Conservation (phyloP, 2,797 vertebrate species). For the Acrocephalus scirpaceus region DNA sequence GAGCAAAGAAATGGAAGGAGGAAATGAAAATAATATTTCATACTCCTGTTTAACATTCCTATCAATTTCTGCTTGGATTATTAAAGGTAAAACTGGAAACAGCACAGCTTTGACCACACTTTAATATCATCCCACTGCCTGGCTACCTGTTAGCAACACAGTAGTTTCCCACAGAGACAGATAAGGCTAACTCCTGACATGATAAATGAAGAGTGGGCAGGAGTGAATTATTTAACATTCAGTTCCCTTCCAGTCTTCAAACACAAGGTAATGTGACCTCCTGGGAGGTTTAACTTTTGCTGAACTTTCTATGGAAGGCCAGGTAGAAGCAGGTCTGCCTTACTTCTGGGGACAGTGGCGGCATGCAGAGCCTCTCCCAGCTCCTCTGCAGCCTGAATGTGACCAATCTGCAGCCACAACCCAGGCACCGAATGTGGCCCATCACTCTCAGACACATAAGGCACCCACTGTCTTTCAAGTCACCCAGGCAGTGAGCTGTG, state of each 20-base stretch:
- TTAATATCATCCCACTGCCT: not conserved
- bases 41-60: not conserved
- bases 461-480: not conserved
- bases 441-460: not conserved
- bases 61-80: conserved; percentile 20
- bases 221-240: not conserved
- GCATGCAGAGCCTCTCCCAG: not conserved
- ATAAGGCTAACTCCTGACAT: not conserved
- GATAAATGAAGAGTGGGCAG: not conserved
- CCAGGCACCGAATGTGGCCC: not conserved
- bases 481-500: not conserved
- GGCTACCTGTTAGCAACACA: conserved; percentile 29
- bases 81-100: not conserved
- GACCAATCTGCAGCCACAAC: too few relatives aligned
- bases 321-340: not conserved
- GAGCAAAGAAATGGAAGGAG: not conserved
- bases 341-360: fast-evolving
- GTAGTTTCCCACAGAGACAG: not conserved
- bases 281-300: not conserved
- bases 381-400: not conserved
- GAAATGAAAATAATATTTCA: conserved; percentile 44
- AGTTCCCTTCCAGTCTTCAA: not conserved
- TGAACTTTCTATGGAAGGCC: not conserved
- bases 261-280: not conserved
- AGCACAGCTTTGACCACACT: not conserved